Evolutionary conservation across 1,140 invertebrate species (phyloP).

Genomic region (Drosophila pruinosa): DNA sequence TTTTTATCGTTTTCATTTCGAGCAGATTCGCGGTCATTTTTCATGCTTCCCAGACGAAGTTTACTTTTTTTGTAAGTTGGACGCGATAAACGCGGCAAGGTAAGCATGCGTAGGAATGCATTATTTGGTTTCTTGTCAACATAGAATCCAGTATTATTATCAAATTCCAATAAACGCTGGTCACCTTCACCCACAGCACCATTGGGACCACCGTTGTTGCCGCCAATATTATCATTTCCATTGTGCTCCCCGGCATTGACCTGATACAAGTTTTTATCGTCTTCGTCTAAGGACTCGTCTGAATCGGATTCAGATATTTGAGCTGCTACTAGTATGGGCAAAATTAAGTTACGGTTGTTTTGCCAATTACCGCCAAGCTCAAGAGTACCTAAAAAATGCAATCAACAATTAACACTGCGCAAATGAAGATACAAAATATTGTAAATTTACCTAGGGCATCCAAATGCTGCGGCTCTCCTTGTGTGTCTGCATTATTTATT

Average conservation of each 20-base stretch:
- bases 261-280: too few relatives aligned
- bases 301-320: neutral
- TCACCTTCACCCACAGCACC: neutral
- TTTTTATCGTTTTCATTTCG: too few relatives aligned
- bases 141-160: constrained; percentile 83
- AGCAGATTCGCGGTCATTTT: too few relatives aligned
- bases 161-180: constrained; percentile 51
- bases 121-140: constrained; percentile 84
- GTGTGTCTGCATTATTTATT: neutral
- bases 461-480: neutral
- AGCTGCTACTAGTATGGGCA: neutral
- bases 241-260: too few relatives aligned
- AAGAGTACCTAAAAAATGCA: neutral
- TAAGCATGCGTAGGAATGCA: constrained; percentile 69
- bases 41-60: neutral
- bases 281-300: too few relatives aligned
- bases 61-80: constrained; percentile 70
- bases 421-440: too few relatives aligned
- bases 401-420: too few relatives aligned
- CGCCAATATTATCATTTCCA: neutral
- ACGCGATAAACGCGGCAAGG: constrained; percentile 54
- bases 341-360: constrained; percentile 6
- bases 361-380: constrained; percentile 14
- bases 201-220: neutral
- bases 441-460: neutral